phyloP scores from a whole-genome alignment of 2,888 invertebrate species.

The Isotomurus palustris region DNA sequence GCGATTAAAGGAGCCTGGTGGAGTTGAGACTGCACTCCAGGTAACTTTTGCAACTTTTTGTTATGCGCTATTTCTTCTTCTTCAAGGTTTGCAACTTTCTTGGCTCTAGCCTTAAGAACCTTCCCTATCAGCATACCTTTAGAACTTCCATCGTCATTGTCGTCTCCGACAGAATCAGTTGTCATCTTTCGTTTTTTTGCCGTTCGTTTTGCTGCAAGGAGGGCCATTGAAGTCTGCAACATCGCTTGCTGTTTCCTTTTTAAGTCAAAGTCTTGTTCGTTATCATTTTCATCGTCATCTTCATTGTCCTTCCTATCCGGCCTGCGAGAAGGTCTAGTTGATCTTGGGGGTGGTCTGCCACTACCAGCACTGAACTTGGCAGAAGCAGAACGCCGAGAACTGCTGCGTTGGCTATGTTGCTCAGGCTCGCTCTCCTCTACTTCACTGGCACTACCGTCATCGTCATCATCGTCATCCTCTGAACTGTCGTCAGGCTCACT shows the following conservation, averaged over 20 bases:
- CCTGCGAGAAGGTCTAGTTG: not conserved
- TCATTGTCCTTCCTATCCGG: not conserved
- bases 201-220: conserved; percentile 28
- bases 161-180: conserved; percentile 41
- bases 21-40: too few relatives aligned
- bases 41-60: too few relatives aligned
- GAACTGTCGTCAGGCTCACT: conserved; percentile 17
- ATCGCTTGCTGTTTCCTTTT: conserved; percentile 19
- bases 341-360: not conserved
- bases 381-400: not conserved
- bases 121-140: conserved; percentile 46
- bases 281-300: not conserved
- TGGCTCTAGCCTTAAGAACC: conserved; percentile 44
- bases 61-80: conserved; percentile 44
- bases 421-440: not conserved
- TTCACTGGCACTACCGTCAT: conserved; percentile 1
- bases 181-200: conserved; percentile 42
- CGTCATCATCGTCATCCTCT: conserved; percentile 13
- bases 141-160: conserved; percentile 43
- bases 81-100: conserved; percentile 44
- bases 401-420: not conserved
- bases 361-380: not conserved
- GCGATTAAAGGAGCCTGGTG: too few relatives aligned
- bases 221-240: conserved; percentile 30
- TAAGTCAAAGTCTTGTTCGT: conserved; percentile 16